A percentile compares a stretch with the other conserved stretches of the same genome.
Evolutionary conservation across 2,888 invertebrate genomes (phyloP).

Genomic region (Byasa hedistus): DNA sequence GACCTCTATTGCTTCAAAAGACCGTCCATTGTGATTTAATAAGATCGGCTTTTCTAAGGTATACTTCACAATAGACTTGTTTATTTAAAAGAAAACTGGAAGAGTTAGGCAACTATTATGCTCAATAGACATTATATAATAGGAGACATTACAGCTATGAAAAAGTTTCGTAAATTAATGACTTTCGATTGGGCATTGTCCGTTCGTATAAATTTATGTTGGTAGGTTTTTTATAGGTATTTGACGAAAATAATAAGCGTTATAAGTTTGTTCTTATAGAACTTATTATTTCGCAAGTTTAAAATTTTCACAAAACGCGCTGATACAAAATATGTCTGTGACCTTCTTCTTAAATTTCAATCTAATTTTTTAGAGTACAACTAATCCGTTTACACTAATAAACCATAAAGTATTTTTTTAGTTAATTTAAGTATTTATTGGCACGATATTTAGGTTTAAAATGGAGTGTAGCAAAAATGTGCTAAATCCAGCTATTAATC

Average conservation of each 20-base stretch:
- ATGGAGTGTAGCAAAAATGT: constrained; percentile 3
- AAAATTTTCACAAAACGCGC: background rate
- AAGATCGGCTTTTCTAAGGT: constrained; percentile 52
- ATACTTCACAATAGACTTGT: constrained; percentile 39
- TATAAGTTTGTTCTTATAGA: too few relatives aligned
- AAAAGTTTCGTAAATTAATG: background rate
- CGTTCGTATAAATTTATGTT: background rate
- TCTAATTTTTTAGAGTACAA: too few relatives aligned
- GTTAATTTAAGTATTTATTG: background rate
- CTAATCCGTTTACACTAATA: too few relatives aligned
- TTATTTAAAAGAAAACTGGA: constrained; percentile 30
- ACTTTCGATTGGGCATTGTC: background rate
- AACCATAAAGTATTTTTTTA: too few relatives aligned
- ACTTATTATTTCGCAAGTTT: too few relatives aligned
- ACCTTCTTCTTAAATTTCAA: background rate
- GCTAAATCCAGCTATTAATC: constrained; percentile 18
- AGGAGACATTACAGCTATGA: background rate
- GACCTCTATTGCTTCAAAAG: constrained; percentile 61
- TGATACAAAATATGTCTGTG: background rate
- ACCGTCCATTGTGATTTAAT: constrained; percentile 61
- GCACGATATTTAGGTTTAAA: background rate
- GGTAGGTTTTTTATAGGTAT: too few relatives aligned
- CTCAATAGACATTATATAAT: background rate
- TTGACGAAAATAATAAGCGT: too few relatives aligned
- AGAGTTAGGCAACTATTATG: constrained; percentile 20